Evolutionary conservation across 2,888 invertebrate genomes (phyloP).

Genomic region (Trissonchulus latispiculum): DNA sequence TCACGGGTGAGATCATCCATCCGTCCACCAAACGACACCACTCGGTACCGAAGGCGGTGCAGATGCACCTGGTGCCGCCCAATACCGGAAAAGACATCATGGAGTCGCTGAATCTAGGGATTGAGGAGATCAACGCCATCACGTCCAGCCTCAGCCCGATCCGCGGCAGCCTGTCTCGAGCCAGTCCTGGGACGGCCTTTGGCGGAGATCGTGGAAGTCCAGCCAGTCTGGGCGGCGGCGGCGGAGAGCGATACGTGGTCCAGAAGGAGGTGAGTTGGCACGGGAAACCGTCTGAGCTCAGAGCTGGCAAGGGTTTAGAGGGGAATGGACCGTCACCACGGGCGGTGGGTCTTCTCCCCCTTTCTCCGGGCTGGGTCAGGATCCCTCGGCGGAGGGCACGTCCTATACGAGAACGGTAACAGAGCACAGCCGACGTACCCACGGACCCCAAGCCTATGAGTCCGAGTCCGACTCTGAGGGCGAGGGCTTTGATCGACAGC

Average conservation of each 20-base stretch:
- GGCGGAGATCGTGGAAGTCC: neutral
- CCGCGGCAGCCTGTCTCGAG: too few species aligned
- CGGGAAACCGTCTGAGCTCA: slow-evolving; percentile 36
- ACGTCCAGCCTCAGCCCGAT: neutral
- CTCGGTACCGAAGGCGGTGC: slow-evolving; percentile 71
- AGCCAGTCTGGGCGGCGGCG: too few species aligned
- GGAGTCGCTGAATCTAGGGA: slow-evolving; percentile 32
- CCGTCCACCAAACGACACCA: slow-evolving; percentile 71
- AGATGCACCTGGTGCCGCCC: slow-evolving; percentile 56
- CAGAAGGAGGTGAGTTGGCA: slow-evolving; percentile 33
- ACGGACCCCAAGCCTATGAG: neutral
- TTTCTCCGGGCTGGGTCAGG: neutral
- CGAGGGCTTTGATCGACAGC: too few species aligned
- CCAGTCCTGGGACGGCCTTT: too few species aligned
- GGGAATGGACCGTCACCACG: neutral
- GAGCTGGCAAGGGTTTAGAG: slow-evolving; percentile 29
- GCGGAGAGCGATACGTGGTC: neutral
- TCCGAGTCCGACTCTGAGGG: neutral
- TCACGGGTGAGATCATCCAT: slow-evolving; percentile 74
- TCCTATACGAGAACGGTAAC: neutral
- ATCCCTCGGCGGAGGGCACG: too few species aligned
- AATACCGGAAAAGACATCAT: slow-evolving; percentile 36
- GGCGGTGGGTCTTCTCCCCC: neutral
- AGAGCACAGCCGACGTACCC: neutral
- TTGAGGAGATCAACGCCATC: slow-evolving; percentile 26